Percentiles rank a stretch among this genome's conserved stretches.
Conservation (phyloP, 2,888 invertebrate genomes). For the Tanypteryx hageni region DNA sequence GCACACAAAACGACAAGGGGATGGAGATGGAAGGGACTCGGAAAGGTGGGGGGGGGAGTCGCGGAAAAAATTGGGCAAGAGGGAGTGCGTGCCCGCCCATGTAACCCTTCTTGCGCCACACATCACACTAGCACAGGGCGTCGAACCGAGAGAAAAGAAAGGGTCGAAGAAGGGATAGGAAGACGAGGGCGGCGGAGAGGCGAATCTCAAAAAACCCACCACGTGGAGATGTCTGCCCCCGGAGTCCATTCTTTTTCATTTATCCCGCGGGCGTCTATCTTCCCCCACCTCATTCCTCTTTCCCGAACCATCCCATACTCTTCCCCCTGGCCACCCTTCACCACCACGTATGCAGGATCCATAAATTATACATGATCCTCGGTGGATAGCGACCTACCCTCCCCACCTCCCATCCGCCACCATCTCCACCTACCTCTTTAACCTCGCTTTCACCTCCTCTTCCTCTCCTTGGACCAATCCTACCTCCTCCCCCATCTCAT, state of each 20-base stretch:
- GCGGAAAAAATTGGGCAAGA: neutral
- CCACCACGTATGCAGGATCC: constrained; percentile 44
- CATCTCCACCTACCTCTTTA: neutral
- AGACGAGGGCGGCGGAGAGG: neutral
- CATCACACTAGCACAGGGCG: neutral
- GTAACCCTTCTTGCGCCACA: neutral
- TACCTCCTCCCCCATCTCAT: neutral
- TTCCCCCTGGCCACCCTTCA: constrained; percentile 22
- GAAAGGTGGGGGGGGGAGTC: neutral
- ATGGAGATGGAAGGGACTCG: neutral
- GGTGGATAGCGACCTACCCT: constrained; percentile 40
- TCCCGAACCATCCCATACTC: neutral
- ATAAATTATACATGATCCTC: constrained; percentile 62
- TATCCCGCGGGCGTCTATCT: constrained; percentile 35
- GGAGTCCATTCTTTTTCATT: constrained; percentile 29
- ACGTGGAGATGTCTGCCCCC: constrained; percentile 3
- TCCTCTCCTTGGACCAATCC: neutral
- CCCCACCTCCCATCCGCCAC: neutral
- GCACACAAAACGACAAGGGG: neutral
- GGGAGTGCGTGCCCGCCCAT: neutral
- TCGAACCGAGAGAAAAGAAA: neutral
- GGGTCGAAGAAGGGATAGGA: no score
- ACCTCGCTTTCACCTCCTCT: constrained; percentile 29
- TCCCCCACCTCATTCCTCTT: neutral
- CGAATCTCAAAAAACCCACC: constrained; percentile 35